Evolutionary conservation across 2,113 vertebrate species (phyloP).

Genomic region (Aegithalos caudatus): DNA sequence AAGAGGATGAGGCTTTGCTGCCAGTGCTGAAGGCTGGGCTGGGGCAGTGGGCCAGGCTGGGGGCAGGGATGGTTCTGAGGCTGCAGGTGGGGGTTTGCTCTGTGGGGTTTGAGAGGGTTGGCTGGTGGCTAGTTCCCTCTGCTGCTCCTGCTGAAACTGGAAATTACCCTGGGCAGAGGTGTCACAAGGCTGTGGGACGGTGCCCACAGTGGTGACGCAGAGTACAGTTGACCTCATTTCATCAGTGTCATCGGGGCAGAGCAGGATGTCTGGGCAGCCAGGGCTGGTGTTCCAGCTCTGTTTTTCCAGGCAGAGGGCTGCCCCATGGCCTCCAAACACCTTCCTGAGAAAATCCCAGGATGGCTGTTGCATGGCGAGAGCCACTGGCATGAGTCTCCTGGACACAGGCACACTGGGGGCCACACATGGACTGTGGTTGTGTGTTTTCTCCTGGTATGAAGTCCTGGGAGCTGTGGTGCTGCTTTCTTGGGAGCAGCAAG

Average conservation of each 20-base stretch:
- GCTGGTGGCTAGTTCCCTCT: background rate
- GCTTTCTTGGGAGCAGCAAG: background rate
- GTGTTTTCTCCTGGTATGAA: background rate
- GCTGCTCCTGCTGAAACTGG: background rate
- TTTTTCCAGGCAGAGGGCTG: background rate
- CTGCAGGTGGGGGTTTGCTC: background rate
- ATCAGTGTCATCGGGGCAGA: background rate
- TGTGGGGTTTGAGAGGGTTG: background rate
- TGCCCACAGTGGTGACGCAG: background rate
- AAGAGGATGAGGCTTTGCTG: background rate
- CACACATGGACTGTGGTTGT: accelerated
- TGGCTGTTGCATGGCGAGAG: background rate
- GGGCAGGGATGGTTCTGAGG: background rate
- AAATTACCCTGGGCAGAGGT: background rate
- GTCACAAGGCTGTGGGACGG: background rate
- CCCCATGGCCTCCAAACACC: accelerated
- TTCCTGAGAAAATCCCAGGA: background rate
- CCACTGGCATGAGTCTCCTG: too few species aligned
- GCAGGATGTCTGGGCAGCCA: background rate
- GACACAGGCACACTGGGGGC: accelerated
- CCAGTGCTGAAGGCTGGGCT: background rate
- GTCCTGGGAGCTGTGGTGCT: background rate
- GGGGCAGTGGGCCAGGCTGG: too few species aligned
- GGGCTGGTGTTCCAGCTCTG: accelerated
- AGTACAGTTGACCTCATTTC: background rate